Evolutionary conservation across 1,140 invertebrate genomes (phyloP).

Genomic region (Megalonaias nervosa): DNA sequence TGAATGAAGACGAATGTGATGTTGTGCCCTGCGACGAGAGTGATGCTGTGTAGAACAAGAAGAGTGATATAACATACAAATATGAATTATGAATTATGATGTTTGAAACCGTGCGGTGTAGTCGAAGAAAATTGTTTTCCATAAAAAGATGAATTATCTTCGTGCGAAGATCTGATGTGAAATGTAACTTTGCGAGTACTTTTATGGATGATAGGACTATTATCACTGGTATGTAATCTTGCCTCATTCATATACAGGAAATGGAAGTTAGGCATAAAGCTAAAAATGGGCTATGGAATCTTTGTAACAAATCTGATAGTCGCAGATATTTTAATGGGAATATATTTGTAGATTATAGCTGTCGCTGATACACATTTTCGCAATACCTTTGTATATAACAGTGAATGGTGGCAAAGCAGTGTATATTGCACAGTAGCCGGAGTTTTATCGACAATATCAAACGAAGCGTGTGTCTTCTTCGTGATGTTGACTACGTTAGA

Average conservation of each 20-base stretch:
- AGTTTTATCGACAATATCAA: slow-evolving; percentile 46
- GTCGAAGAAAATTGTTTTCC: slow-evolving; percentile 20
- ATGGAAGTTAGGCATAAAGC: neutral
- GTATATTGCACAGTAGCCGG: slow-evolving; percentile 47
- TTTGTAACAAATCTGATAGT: slow-evolving; percentile 46
- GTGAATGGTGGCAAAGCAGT: slow-evolving; percentile 42
- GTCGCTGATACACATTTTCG: slow-evolving; percentile 33
- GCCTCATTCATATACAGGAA: slow-evolving; percentile 19
- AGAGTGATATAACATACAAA: too few relatives aligned
- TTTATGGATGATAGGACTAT: slow-evolving; percentile 31
- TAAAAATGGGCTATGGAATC: slow-evolving; percentile 21
- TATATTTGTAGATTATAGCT: slow-evolving; percentile 52
- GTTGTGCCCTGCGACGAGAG: too few relatives aligned
- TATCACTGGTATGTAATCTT: slow-evolving; percentile 23
- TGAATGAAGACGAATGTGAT: too few relatives aligned
- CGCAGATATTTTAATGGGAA: slow-evolving; percentile 55
- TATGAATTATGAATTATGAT: slow-evolving; percentile 38
- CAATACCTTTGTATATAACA: slow-evolving; percentile 48
- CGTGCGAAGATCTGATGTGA: slow-evolving; percentile 31
- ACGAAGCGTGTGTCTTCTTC: slow-evolving; percentile 45
- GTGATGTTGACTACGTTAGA: slow-evolving; percentile 52
- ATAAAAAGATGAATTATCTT: slow-evolving; percentile 25
- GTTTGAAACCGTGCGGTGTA: slow-evolving; percentile 4
- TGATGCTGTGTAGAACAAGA: too few relatives aligned
- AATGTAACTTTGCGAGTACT: slow-evolving; percentile 18